Conservation (phyloP, 1,140 invertebrate genomes). For the Laodelphax striatellus region DNA sequence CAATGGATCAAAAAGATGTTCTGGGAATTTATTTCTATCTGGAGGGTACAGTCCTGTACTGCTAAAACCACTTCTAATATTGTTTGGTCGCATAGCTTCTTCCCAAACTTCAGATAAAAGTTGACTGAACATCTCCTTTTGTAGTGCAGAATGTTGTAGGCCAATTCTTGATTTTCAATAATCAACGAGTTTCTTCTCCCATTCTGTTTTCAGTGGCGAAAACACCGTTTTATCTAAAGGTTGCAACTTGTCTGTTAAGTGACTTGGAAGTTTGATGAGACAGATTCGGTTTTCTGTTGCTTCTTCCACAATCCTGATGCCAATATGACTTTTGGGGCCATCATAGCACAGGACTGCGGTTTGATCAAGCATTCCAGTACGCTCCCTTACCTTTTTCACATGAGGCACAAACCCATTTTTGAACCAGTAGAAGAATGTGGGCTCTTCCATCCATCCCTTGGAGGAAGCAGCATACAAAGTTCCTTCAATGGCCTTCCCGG, state of each 20-base stretch:
- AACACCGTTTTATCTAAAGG: conserved; percentile 12
- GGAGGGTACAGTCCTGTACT: background rate
- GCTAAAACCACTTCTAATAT: background rate
- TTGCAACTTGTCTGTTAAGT: conserved; percentile 3
- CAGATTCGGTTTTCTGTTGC: background rate
- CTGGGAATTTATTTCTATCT: background rate
- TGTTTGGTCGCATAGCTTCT: background rate
- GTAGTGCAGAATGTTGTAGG: no score
- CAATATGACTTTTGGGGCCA: background rate
- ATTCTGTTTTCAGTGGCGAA: background rate
- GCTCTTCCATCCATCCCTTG: conserved; percentile 29
- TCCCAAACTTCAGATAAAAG: background rate
- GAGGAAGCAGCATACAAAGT: conserved; percentile 25
- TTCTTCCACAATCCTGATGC: background rate
- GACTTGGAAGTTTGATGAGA: conserved; percentile 2
- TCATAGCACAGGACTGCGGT: background rate
- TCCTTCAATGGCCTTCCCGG: conserved; percentile 21
- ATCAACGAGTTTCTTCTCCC: conserved; percentile 4
- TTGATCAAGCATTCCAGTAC: background rate
- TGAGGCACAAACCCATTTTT: background rate
- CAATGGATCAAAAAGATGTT: background rate
- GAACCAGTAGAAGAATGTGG: conserved; percentile 26
- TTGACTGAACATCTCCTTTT: background rate
- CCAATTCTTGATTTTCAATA: conserved; percentile 9
- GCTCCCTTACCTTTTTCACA: background rate